Base-by-base conservation (phyloP, 1,140 invertebrate genomes). In the Phymastichus coffea region DNA sequence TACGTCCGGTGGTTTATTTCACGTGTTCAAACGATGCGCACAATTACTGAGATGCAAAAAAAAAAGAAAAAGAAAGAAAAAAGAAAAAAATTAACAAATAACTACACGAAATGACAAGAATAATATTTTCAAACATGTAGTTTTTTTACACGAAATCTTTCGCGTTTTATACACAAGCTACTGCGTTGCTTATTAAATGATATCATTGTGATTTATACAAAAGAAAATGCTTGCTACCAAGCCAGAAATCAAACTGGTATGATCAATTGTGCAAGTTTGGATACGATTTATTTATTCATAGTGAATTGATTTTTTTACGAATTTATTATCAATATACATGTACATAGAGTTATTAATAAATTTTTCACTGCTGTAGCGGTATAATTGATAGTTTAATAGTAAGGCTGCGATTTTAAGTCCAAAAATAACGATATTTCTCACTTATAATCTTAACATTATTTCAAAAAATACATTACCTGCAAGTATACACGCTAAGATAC, bases 401-500 rank as follows among this genome's bases (percentile, higher is more conserved):
- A 53, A 38, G 49, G 47, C 48, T 53, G 49, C 57, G 43, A 60
- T 53, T 37, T 26, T 38, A 25, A 51, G 57, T 52, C 48, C 41
- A 49, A 41, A n/a, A 49, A 57, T 52, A 44, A 37, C 33, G 57
- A 60, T 43, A 48, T 41, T 55, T 61, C 33, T 41, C 51, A 38
- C 23, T 48, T 17, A 22, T 53, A 55, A 48, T 61, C 53, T 55
- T 55, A 55, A 41, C 53, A 33, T 14, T 44, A 46, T 59, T 43
- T 46, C 20, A 38, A 60, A 60, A 55, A 41, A 30, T 53, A 28
- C 53, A 54, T 47, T 52, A 19, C 33, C 43, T 17, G 55, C 40
- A 61, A 55, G 44, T 61, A 44, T 61, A 41, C 44, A 61, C 44
- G 14, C 53, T 26, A 55, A 26, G 52, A 61, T 61, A 61, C 58